Percentiles rank a stretch among this genome's conserved stretches.
Conservation (phyloP, 1,140 invertebrate species). For the Lasioglossum albipes region DNA sequence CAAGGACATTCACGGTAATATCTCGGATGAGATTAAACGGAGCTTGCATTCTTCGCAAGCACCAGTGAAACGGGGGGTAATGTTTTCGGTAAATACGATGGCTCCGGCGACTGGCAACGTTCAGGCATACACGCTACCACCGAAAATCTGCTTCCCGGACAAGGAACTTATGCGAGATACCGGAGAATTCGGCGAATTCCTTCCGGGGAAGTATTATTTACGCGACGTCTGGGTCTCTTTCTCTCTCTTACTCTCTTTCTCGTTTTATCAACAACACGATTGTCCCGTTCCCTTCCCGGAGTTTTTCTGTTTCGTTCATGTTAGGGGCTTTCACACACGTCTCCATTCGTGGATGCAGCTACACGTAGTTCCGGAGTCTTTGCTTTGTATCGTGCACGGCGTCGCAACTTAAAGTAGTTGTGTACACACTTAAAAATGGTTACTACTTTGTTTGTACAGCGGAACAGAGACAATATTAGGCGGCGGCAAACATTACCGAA, state of each 20-base stretch:
- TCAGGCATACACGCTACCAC: conserved; percentile 4
- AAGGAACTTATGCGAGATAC: not conserved
- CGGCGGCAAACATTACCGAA: not conserved
- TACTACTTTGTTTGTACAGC: not conserved
- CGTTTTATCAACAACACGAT: not conserved
- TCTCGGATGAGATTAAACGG: conserved; percentile 64
- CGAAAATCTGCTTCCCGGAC: conserved; percentile 36
- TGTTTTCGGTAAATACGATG: conserved; percentile 54
- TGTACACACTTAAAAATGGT: conserved; percentile 31
- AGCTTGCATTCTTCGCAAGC: conserved; percentile 55
- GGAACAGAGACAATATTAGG: conserved; percentile 28
- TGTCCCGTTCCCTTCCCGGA: too few relatives aligned
- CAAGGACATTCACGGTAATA: conserved; percentile 64
- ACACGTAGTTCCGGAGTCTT: not conserved
- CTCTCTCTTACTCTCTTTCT: too few relatives aligned
- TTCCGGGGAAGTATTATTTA: not conserved
- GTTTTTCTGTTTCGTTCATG: not conserved
- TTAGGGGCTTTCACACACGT: too few relatives aligned
- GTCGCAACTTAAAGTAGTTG: not conserved
- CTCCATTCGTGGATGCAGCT: not conserved
- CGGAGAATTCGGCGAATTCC: not conserved
- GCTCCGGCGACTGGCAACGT: conserved; percentile 22
- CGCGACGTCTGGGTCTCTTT: too few relatives aligned
- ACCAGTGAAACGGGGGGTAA: conserved; percentile 17
- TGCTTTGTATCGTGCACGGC: conserved; percentile 4